phyloP scores from a whole-genome alignment of 1,140 invertebrate genomes.

The Pseudomyrmex gracilis region DNA sequence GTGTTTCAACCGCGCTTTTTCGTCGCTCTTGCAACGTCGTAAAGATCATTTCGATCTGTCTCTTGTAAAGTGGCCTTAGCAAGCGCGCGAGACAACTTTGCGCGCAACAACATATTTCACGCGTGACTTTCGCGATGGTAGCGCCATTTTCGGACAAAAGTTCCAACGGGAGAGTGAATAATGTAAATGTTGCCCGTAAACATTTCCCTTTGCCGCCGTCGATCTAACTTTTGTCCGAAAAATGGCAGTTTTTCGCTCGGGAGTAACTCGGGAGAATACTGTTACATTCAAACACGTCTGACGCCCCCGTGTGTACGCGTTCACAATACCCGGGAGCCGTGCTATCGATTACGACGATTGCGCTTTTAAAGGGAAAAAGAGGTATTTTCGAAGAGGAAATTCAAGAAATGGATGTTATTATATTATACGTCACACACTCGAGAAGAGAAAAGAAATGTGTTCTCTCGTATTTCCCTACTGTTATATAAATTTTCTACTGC shows the following conservation, averaged over 20 bases:
- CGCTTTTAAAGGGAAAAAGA: no score
- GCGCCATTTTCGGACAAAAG: not conserved
- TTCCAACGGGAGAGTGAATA: not conserved
- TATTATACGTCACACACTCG: no score
- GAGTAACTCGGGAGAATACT: not conserved
- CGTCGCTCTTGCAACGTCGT: not conserved
- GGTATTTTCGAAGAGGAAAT: not conserved
- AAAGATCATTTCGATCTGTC: conserved; percentile 7
- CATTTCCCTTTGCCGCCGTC: no score
- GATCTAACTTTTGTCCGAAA: conserved; percentile 8
- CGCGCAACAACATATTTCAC: no score
- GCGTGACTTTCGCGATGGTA: no score
- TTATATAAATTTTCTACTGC: no score
- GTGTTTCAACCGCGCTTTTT: not conserved
- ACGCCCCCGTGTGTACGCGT: no score
- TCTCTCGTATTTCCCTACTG: no score
- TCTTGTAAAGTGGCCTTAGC: not conserved
- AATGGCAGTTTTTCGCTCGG: not conserved
- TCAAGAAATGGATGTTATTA: no score
- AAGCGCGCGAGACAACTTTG: not conserved
- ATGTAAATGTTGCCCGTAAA: not conserved
- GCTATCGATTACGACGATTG: no score
- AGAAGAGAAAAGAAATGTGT: no score
- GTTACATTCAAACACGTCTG: conserved; percentile 35
- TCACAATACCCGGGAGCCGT: no score